Base-by-base conservation (phyloP, 2,113 vertebrate genomes). In the Bos indicus region DNA sequence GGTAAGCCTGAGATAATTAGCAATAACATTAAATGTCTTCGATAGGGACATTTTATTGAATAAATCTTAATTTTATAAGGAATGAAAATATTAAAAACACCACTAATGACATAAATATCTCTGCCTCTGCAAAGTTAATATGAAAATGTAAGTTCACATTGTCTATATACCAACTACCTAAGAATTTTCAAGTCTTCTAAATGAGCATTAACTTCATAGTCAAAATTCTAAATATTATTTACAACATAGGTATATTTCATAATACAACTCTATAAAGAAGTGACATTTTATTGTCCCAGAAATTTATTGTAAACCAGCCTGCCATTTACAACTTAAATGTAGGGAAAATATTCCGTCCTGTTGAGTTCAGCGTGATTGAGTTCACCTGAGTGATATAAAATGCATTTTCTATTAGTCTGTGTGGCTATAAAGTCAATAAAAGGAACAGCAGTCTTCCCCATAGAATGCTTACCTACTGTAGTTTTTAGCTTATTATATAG, bases 401-500 rank as follows among this genome's bases (percentile, higher is more conserved):
- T 96, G 96, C 95, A 95, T 97, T 98, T 98, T 96, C 97, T 95
- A 98, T 98, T 97, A 98, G 97, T 94, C 82, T 96, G 74, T 96
- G 90, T 94, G 97, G 90, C 97, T 95, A 96, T 97, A 97, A 97
- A 97, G 97, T 97, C 97, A 98, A 95, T 98, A 98, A 98, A 98
- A 97, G 95, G 93, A 98, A 98, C 97, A 98, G 97, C 97, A 64
- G 97, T 98, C 96, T 92, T 96, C 98, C 94, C 95, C 94, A 84
- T 17, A 98, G 98, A 97, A 97, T 77, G 96, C 87, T 97, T 95
- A 94, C 96, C 93, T 97, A 97, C 98, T 97, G 97, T 91, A 94
- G 97, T 95, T 98, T 98, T 93, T 74, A 90, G 95, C 97, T 98
- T 97, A 98, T 98, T 98, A 98, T 97, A 92, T 91, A 95, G 93